A percentile compares a stretch with the other conserved stretches of the same genome.
phyloP scores from a whole-genome alignment of 2,113 vertebrate genomes.

The Eira barbara region DNA sequence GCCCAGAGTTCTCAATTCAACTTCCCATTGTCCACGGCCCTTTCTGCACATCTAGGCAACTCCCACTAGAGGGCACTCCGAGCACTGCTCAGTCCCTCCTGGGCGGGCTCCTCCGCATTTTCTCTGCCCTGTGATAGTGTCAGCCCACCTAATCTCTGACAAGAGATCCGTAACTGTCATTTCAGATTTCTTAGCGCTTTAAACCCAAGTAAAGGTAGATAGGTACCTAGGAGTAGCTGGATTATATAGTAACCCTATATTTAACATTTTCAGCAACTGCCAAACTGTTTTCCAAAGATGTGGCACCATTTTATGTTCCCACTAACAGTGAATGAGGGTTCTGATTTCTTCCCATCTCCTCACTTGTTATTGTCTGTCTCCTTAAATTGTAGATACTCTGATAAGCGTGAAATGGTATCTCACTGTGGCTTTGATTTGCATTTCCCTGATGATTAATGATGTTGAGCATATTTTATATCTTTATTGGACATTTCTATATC shows the following conservation, averaged over 20 bases:
- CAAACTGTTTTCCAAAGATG: not conserved
- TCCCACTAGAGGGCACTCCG: constrained; percentile 21
- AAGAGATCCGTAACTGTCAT: not conserved
- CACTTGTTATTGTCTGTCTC: not conserved
- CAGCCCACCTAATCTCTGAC: not conserved
- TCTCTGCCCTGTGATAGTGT: not conserved
- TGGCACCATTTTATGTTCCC: not conserved
- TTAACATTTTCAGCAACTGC: not conserved
- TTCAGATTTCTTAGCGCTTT: not conserved
- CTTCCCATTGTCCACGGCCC: too few species aligned
- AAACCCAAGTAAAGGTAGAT: not conserved
- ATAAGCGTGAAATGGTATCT: not conserved
- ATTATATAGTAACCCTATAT: not conserved
- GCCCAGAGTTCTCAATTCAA: not conserved
- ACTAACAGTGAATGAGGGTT: not conserved
- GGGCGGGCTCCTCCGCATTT: too few species aligned
- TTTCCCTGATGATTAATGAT: not conserved
- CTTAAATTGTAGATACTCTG: not conserved
- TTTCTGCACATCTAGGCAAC: not conserved
- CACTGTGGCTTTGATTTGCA: not conserved
- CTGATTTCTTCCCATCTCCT: not conserved
- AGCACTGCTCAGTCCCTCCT: not conserved
- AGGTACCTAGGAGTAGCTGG: not conserved
- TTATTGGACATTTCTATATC: not conserved
- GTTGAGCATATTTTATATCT: not conserved